Evolutionary conservation across 2,888 invertebrate species (phyloP), one percentile per base, ranked within the genome.

Genomic region (Aspidiotus rigidus): DNA sequence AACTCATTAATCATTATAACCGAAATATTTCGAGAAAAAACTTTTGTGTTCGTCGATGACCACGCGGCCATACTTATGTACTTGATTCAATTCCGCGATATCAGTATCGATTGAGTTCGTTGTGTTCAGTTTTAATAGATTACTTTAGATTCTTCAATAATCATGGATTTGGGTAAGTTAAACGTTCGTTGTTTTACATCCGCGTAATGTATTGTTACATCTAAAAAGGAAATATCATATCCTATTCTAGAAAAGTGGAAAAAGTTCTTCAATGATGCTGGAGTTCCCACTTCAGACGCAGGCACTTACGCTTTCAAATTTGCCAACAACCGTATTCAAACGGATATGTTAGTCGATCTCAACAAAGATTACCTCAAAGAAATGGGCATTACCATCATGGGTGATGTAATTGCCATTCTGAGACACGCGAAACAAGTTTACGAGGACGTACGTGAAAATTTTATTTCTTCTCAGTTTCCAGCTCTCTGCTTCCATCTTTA

Each of bases 301-400:
- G 89, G 89, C 0, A 87, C 86, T 70, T 93, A 94, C 78, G 92
- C 93, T 0, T 83, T 91, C 28, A 87, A 88, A 8, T 94, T 94
- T 77, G 85, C 87, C 0, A 90, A 92, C 76, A 90, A 94, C 78
- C 83, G 93, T 41, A 94, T 94, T 71, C 86, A 88, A 76, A 85
- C 84, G 73, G 88, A 90, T 74, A 93, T 93, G 93, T 77, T 94
- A 66, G 80, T 87, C 72, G 93, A 94, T 74, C 80, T 94, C 13
- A 91, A 87, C 74, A 92, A 92, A 75, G 92, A 93, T 74, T 90
- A 91, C 76, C 79, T 94, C 2, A 84, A 86, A 69, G 93, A 93
- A 74, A 93, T 94, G 92, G 92, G 91, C 0, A 90, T 94, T 42
- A 83, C 84, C 0, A 76, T 83, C 41, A 81, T 86, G 79, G 86